These are phyloP conservation scores for Acrocephalus kingi DNA, from an alignment of 2,113 vertebrate species.

Conservation along the genomic window DNA sequence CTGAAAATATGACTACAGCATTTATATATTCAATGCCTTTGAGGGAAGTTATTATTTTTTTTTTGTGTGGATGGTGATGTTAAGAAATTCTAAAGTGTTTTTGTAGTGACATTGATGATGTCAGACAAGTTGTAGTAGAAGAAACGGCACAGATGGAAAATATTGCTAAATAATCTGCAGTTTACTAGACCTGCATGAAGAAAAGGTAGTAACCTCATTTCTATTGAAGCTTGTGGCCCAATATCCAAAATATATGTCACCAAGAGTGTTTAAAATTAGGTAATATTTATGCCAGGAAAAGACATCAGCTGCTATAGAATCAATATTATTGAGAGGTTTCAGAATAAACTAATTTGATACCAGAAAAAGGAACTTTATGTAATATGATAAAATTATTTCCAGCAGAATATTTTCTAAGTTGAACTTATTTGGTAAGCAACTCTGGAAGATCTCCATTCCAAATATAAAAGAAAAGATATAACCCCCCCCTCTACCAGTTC, in stretches of 20 bases:
- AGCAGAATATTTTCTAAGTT: not conserved
- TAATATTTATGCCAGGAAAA: not conserved
- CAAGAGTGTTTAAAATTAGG: not conserved
- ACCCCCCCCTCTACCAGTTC: fast-evolving
- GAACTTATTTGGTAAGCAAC: not conserved
- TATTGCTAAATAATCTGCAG: not conserved
- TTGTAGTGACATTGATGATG: not conserved
- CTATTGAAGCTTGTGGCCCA: not conserved
- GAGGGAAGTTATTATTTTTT: not conserved
- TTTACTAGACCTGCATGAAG: not conserved
- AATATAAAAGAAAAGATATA: fast-evolving
- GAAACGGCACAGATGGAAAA: not conserved
- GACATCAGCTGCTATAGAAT: not conserved
- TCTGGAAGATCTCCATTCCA: fast-evolving
- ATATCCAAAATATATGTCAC: not conserved
- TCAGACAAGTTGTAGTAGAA: not conserved
- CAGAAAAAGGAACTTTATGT: not conserved
- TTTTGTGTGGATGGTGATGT: not conserved
- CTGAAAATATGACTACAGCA: not conserved
- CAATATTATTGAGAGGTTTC: not conserved
- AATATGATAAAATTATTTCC: not conserved
- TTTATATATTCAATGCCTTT: not conserved
- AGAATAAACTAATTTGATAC: not conserved
- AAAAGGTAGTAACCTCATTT: not conserved
- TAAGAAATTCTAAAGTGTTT: not conserved